Conservation (phyloP, 2,113 vertebrate species). For the Ploceus nigricollis region DNA sequence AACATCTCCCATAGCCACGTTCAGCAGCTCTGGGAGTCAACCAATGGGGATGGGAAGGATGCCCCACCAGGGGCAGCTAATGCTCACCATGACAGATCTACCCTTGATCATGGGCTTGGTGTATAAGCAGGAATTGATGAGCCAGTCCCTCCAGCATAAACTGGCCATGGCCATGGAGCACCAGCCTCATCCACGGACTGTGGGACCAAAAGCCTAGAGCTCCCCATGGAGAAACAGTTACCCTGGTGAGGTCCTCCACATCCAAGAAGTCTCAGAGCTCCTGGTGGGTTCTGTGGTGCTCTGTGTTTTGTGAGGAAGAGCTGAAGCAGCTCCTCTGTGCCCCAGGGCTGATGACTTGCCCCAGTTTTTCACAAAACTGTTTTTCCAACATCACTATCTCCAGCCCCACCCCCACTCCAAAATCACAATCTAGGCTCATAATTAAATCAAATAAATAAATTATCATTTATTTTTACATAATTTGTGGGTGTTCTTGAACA, state of each 20-base stretch:
- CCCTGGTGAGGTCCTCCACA: background rate
- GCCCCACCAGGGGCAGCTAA: background rate
- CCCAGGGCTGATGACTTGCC: background rate
- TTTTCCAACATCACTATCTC: background rate
- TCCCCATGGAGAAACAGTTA: background rate
- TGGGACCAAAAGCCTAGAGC: background rate
- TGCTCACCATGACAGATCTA: background rate
- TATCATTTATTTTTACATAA: background rate
- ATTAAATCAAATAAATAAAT: conserved; percentile 38
- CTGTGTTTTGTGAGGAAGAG: background rate
- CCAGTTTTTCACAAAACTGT: background rate
- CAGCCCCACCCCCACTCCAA: background rate
- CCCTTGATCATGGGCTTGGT: background rate
- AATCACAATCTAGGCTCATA: background rate
- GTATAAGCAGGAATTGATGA: background rate
- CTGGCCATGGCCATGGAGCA: background rate
- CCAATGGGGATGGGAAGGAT: background rate
- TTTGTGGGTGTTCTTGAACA: conserved; percentile 26
- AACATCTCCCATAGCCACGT: background rate
- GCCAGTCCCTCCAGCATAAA: too few relatives aligned
- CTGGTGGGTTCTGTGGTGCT: background rate
- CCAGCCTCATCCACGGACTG: background rate
- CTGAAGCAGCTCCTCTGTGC: background rate
- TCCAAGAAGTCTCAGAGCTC: background rate
- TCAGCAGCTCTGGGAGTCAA: background rate